phyloP scores from a whole-genome alignment of 2,888 invertebrate species.

The Rhamphomyia laevipes region DNA sequence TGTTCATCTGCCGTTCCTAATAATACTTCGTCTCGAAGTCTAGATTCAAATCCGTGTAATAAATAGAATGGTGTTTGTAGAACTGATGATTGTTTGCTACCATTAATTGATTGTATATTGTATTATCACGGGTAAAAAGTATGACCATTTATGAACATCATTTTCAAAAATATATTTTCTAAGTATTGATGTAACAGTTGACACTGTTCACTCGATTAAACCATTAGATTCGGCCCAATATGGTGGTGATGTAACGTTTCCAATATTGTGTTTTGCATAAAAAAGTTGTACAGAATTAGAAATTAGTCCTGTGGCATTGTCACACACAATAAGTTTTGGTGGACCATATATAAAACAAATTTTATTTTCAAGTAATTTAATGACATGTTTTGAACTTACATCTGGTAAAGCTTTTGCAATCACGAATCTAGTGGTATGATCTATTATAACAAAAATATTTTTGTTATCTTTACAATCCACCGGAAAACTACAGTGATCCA shows the following conservation, averaged over 20 bases:
- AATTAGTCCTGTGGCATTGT: constrained; percentile 2
- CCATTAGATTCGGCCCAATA: constrained; percentile 7
- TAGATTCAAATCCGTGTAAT: neutral
- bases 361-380: neutral
- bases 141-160: constrained; percentile 1
- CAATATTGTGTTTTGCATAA: neutral
- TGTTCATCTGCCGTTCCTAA: neutral
- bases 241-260: constrained; percentile 2
- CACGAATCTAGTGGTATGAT: constrained; percentile 4
- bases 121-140: constrained; percentile 3
- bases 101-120: neutral
- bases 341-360: neutral
- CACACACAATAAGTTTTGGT: constrained; percentile 2
- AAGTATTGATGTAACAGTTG: constrained; percentile 2
- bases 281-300: neutral
- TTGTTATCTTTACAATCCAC: neutral
- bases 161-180: constrained; percentile 1
- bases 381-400: neutral
- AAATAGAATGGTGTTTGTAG: neutral
- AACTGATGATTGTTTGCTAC: neutral
- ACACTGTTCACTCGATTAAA: constrained; percentile 1
- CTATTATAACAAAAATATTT: constrained; percentile 3
- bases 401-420: constrained; percentile 3
- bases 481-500: constrained; percentile 5
- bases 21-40: neutral